Evolutionary conservation across 2,113 vertebrate genomes (phyloP), one percentile per base, ranked within the genome.

Genomic region (Pterocles gutturalis): DNA sequence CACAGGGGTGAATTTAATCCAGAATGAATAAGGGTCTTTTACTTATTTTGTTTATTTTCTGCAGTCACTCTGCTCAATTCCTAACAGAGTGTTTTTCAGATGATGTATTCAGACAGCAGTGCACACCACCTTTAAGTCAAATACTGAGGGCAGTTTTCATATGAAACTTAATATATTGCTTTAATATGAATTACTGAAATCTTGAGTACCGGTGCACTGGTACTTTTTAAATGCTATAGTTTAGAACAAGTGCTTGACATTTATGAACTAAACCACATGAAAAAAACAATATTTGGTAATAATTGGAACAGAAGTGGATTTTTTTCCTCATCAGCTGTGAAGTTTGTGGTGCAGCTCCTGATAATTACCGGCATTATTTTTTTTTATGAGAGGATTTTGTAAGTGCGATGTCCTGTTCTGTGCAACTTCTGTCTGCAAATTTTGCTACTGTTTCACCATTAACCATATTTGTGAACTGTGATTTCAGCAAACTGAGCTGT

Each of bases 11-110:
- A 92, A 77, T 96, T 95, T 86, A 65, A 86, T 85, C 71, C 38
- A 31, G 83, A 83, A 88, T 96, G 93, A 95, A 92, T 94, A 88
- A 90, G 80, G 38, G 45, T 67, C 70, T 96, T 95, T 91, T 85
- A 96, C 71, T 85, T 79, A 57, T 76, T 91, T 96, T 72, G 41
- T 93, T 93, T 96, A 49, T 58, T 81, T 96, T 93, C 84, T 70
- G 11, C 66, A 86, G 70, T 77, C 49, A 41, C 62, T 85, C 54
- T 88, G 79, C 54, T n/a, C 66, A 58, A 12, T 94, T 94, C 87
- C 62, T 88, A 86, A 66, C 78, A 87, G 36, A 38, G 20, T 87
- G 71, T 55, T 78, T 91, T 66, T 91, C 87, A 96, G 65, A 21
- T 0, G 2, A 10, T 86, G 61, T 95, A 94, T 85, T 72, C 55